These are phyloP conservation scores for Drosophila greeni DNA, from an alignment of 2,888 invertebrate genomes.

Conservation along the genomic window DNA sequence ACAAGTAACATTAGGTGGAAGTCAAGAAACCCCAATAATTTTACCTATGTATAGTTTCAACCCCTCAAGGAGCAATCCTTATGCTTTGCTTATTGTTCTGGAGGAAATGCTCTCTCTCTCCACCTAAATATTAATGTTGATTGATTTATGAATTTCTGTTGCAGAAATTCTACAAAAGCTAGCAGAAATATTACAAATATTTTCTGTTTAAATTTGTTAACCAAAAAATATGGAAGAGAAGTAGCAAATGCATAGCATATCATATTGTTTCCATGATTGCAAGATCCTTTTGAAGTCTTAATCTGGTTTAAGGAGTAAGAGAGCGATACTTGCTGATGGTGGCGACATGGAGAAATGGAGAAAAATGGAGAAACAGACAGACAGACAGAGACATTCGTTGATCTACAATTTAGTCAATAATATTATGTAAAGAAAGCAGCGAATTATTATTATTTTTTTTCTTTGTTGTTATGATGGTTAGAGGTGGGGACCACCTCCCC, in stretches of 20 bases:
- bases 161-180: too few relatives aligned
- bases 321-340: background rate
- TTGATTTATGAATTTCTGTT: background rate
- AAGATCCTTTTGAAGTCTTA: background rate
- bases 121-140: background rate
- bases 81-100: background rate
- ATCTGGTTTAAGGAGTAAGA: background rate
- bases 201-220: background rate
- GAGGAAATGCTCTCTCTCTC: background rate
- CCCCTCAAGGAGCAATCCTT: too few relatives aligned
- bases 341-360: constrained; percentile 8
- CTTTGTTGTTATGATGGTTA: constrained; percentile 31
- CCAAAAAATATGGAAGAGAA: background rate
- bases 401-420: constrained; percentile 71
- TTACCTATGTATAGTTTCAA: background rate
- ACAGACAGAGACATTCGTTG: constrained; percentile 72
- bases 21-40: background rate
- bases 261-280: background rate
- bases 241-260: constrained; percentile 1
- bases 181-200: constrained; percentile 9
- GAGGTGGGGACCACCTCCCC: background rate
- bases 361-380: constrained; percentile 39
- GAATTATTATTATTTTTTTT: constrained; percentile 24
- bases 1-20: background rate
- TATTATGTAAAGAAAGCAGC: constrained; percentile 46